Evolutionary conservation across 2,113 vertebrate genomes (phyloP), one percentile per base, ranked within the genome.

Genomic region (Prolemur simus): DNA sequence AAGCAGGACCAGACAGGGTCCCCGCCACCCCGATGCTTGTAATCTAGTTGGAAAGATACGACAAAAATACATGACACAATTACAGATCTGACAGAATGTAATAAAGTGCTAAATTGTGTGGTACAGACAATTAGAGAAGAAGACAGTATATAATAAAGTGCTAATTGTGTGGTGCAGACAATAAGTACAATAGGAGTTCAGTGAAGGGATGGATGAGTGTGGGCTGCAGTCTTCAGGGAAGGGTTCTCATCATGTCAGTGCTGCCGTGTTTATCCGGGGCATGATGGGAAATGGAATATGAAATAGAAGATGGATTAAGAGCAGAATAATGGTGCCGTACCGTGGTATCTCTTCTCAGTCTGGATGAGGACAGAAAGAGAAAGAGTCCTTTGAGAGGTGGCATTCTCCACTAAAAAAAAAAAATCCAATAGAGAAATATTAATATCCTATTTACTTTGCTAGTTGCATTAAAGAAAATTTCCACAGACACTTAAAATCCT

Each of bases 101-200:
- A 98, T 92, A 95, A 97, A 92, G 97, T 94, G 95, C 95, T 97
- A 91, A 98, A 96, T 47, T 98, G 96, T 97, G 97, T 96, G 97
- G 96, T 96, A 49, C 90, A 97, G 97, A 95, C 97, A 97, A 96
- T 96, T 97, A 97, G 95, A 83, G 97, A 97, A 96, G 39, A 97
- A 96, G 97, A 96, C 97, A 97, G 95, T 96, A 86, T 97, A 94
- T 97, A 97, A 97, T 97, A 97, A 97, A 97, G 97, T 96, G 94
- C 97, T 98, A 97, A 98, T 97, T 98, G 97, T 96, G 95, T 96
- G 97, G 96, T 96, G 23, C 96, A 96, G 97, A 97, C 97, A 97
- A 88, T 97, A 95, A 96, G 97, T 97, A 96, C 95, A 97, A 97
- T 96, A 94, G 96, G 96, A 97, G 95, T 96, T 96, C 95, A 94